Evolutionary conservation across 2,113 vertebrate genomes (phyloP), one percentile per base, ranked within the genome.

Genomic region (Turnix velox): DNA sequence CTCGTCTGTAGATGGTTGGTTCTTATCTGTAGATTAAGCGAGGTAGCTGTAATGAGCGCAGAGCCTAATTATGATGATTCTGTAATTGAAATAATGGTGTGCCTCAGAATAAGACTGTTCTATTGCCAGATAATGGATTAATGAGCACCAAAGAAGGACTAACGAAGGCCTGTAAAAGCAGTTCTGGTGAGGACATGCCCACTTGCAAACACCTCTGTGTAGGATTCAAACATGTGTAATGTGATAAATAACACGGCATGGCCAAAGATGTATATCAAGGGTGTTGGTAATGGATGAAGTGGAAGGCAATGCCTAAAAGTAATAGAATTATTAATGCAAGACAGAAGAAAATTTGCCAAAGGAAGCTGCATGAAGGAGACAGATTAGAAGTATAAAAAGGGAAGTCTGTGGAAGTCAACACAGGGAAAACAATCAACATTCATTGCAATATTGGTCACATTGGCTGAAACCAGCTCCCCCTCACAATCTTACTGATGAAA

Each of bases 41-140:
- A 94, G 88, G 73, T 91, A 94, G 63, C 79, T 35, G 58, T 95
- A 95, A 94, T 66, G 54, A 94, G 82, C 54, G 91, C 77, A 55
- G n/a, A 55, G 42, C 31, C 74, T 96, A 92, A 94, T 96, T 92
- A 90, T 43, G 68, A 94, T 77, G 19, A 62, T 90, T 95, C 87
- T 77, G 78, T 95, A 94, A 92, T 90, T 89, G 92, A 87, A 95
- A 94, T 87, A 79, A 90, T 73, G 62, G 42, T 69, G 39, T 85
- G 74, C 49, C 35, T 96, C 78, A 85, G 67, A 94, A 85, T 37
- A 76, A 82, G 58, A 27, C 42, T 66, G 24, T 72, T 93, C 76
- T 58, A 18, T 80, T 90, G 33, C 54, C 63, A 92, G 51, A 84
- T 91, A 92, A 92, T 30, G 58, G 66, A 76, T 37, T 92, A 85